Percentiles rank a stretch among this genome's conserved stretches.
Conservation (phyloP, 2,888 invertebrate species). For the Melieria crassipennis region DNA sequence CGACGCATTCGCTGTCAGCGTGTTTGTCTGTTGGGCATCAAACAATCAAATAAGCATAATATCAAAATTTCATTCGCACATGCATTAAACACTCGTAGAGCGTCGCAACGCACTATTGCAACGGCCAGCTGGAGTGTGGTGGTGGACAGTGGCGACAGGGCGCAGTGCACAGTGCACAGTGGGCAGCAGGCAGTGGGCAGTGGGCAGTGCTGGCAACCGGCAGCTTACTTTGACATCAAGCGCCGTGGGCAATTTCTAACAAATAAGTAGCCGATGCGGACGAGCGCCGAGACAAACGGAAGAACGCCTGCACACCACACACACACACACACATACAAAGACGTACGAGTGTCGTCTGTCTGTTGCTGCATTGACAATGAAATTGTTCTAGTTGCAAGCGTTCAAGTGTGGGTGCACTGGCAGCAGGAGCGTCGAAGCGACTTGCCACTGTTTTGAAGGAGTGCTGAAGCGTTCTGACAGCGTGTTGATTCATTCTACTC, state of each 20-base stretch:
- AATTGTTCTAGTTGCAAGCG: constrained; percentile 13
- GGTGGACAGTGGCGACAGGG: neutral
- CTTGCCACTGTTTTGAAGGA: too few relatives aligned
- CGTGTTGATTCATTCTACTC: too few relatives aligned
- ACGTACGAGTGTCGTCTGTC: too few relatives aligned
- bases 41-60: constrained; percentile 17
- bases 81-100: constrained; percentile 2
- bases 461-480: too few relatives aligned
- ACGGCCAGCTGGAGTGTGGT: neutral
- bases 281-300: neutral
- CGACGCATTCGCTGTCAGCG: too few relatives aligned
- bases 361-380: constrained; percentile 25
- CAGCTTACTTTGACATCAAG: constrained; percentile 41
- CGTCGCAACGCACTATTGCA: neutral
- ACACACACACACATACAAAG: constrained; percentile 10
- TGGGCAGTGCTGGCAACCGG: constrained; percentile 15
- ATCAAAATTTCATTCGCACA: constrained; percentile 31
- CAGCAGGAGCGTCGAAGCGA: too few relatives aligned
- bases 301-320: neutral
- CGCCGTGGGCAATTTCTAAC: constrained; percentile 42
- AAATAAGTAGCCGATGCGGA: constrained; percentile 12
- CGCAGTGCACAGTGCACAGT: neutral
- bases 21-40: too few relatives aligned
- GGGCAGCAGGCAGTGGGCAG: neutral
- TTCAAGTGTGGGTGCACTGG: too few relatives aligned